These are phyloP conservation scores for Clivina fossor DNA, from an alignment of 2,888 invertebrate genomes.

Conservation along the genomic window DNA sequence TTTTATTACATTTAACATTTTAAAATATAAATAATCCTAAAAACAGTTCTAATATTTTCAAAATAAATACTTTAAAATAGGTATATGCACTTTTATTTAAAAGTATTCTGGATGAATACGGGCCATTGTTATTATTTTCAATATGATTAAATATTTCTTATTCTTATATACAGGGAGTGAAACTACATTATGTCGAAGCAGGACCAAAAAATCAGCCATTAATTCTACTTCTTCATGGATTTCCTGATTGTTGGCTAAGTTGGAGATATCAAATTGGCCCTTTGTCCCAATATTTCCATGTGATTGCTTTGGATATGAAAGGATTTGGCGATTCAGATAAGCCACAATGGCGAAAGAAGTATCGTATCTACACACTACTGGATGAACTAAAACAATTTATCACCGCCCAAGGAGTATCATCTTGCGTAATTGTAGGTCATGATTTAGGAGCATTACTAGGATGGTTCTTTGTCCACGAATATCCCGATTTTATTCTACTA, in stretches of 20 bases:
- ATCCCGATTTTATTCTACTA: too few species aligned
- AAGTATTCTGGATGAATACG: too few species aligned
- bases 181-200: conserved; percentile 73
- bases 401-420: conserved; percentile 56
- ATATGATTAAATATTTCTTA: too few species aligned
- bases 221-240: conserved; percentile 73
- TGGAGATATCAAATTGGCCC: conserved; percentile 64
- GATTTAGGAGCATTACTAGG: conserved; percentile 76
- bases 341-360: conserved; percentile 62
- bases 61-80: too few species aligned
- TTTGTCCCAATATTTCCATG: conserved; percentile 58
- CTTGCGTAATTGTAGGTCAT: conserved; percentile 56
- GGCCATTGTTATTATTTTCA: too few species aligned
- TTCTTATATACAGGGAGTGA: conserved; percentile 60
- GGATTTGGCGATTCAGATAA: conserved; percentile 81
- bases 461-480: conserved; percentile 63
- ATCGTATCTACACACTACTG: conserved; percentile 61
- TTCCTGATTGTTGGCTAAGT: conserved; percentile 80
- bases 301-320: conserved; percentile 75
- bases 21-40: too few species aligned
- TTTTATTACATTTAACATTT: too few species aligned
- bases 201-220: conserved; percentile 64
- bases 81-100: too few species aligned
- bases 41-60: too few species aligned
- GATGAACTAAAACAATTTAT: conserved; percentile 68